Base-by-base conservation (phyloP, 2,888 invertebrate genomes). In the Tridacna crocea region DNA sequence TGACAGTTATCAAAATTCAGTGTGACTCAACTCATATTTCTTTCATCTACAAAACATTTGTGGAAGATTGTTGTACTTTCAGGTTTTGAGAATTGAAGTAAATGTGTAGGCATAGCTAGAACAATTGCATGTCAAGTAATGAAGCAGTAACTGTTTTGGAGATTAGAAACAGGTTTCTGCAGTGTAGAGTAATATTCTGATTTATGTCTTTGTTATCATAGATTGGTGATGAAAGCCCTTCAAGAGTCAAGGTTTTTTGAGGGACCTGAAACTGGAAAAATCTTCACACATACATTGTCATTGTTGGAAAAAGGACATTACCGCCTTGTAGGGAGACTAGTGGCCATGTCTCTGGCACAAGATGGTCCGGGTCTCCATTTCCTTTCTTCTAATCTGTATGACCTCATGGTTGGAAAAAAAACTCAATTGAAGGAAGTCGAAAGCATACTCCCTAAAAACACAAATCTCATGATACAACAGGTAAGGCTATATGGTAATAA, bases 331-430 rank as follows among this genome's bases (percentile, higher is more conserved):
- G 77, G 68, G n/a, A 22, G 60, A 70, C 22, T 77, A 12, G 68
- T 77, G 19, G 77, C 70, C 26, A 60, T 77, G 46, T 26, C 77
- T 24, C 46, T 77, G 22, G 68, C 68, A 11, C 77, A 77, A n/a
- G 76, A 65, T 76, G 76, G 76, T 36, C 76, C 76, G 12, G 76
- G 76, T 24, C 47, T 76, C 51, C 76, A 76, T 22, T 76, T 76
- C 68, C 66, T 76, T 26, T 27, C 47, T 13, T 47, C 76, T 27
- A 66, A 68, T 46, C 68, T 77, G 17, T 77, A 70, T 70, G 68
- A 77, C 26, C 55, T 77, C 2, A 77, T 77, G 77, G 77, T 77
- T 58, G 68, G 77, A 46, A n/a, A 55, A 77, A 19, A 66, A 17
- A 51, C 76, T 27, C 51, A 76, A 19, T 13, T 68, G 46, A 51